phyloP scores from a whole-genome alignment of 2,888 invertebrate genomes.

The Caenorhabditis sinica region DNA sequence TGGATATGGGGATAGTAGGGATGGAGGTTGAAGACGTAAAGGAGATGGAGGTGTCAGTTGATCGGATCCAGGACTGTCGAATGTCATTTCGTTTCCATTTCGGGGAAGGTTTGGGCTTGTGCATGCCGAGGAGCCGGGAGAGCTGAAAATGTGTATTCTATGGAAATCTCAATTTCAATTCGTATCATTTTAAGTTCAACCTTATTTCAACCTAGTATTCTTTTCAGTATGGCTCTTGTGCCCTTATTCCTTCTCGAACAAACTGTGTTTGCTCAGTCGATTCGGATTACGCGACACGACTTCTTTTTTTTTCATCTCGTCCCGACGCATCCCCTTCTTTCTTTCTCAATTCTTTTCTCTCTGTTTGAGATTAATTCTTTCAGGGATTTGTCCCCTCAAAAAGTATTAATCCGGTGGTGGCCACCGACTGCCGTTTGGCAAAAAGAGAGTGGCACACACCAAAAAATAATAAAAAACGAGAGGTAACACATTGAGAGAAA shows the following conservation, averaged over 20 bases:
- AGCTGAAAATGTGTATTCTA: slow-evolving; percentile 70
- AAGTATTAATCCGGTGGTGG: slow-evolving; percentile 57
- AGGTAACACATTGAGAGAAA: slow-evolving; percentile 26
- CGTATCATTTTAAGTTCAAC: no score
- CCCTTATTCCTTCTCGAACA: neutral
- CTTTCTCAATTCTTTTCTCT: slow-evolving; percentile 16
- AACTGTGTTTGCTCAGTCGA: slow-evolving; percentile 34
- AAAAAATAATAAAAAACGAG: slow-evolving; percentile 34
- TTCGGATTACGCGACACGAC: slow-evolving; percentile 52
- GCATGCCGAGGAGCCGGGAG: slow-evolving; percentile 70
- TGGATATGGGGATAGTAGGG: slow-evolving; percentile 72
- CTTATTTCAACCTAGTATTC: neutral
- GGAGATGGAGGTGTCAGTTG: slow-evolving; percentile 65
- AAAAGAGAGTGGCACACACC: slow-evolving; percentile 19
- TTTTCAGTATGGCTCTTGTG: neutral
- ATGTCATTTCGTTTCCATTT: slow-evolving; percentile 70
- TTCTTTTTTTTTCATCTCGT: slow-evolving; percentile 16
- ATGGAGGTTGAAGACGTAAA: slow-evolving; percentile 71
- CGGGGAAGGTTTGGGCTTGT: slow-evolving; percentile 68
- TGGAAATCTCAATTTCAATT: no score
- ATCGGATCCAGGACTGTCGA: slow-evolving; percentile 68
- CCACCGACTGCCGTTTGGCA: slow-evolving; percentile 49
- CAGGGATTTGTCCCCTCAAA: slow-evolving; percentile 57
- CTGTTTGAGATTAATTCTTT: slow-evolving; percentile 62
- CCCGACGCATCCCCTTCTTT: slow-evolving; percentile 33